phyloP scores from a whole-genome alignment of 1,140 invertebrate species.

The Cydia splendana region DNA sequence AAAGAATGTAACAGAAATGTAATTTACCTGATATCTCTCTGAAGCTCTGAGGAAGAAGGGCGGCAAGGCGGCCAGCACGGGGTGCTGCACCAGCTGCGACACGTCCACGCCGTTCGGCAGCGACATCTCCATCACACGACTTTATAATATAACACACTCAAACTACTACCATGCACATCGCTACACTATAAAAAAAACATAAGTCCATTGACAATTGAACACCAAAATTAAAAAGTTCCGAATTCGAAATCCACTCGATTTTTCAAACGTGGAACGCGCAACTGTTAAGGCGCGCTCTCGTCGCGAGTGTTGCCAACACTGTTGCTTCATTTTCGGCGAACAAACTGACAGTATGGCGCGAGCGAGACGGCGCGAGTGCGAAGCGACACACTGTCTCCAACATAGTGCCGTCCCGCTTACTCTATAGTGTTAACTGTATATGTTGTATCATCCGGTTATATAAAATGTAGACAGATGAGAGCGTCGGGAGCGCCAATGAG shows the following conservation, averaged over 20 bases:
- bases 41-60: slow-evolving; percentile 92
- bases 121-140: slow-evolving; percentile 82
- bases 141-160: slow-evolving; percentile 29
- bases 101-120: slow-evolving; percentile 89
- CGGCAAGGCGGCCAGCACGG: slow-evolving; percentile 88
- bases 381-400: slow-evolving; percentile 71
- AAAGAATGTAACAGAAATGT: background rate
- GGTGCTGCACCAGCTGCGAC: slow-evolving; percentile 90
- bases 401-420: slow-evolving; percentile 56
- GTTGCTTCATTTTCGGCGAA: slow-evolving; percentile 62
- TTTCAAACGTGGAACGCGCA: slow-evolving; percentile 44
- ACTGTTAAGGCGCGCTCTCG: slow-evolving; percentile 50
- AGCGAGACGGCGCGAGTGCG: slow-evolving; percentile 58
- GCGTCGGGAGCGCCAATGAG: slow-evolving; percentile 52
- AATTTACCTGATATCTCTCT: slow-evolving; percentile 90
- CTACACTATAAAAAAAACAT: slow-evolving; percentile 34
- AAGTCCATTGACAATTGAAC: slow-evolving; percentile 30
- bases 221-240: slow-evolving; percentile 33
- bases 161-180: slow-evolving; percentile 24
- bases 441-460: slow-evolving; percentile 78
- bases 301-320: slow-evolving; percentile 59
- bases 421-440: slow-evolving; percentile 73
- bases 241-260: slow-evolving; percentile 35
- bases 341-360: slow-evolving; percentile 53
- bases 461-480: slow-evolving; percentile 74